These are phyloP conservation scores for Bradynema listronoti DNA, from an alignment of 1,140 invertebrate species.

Conservation along the genomic window DNA sequence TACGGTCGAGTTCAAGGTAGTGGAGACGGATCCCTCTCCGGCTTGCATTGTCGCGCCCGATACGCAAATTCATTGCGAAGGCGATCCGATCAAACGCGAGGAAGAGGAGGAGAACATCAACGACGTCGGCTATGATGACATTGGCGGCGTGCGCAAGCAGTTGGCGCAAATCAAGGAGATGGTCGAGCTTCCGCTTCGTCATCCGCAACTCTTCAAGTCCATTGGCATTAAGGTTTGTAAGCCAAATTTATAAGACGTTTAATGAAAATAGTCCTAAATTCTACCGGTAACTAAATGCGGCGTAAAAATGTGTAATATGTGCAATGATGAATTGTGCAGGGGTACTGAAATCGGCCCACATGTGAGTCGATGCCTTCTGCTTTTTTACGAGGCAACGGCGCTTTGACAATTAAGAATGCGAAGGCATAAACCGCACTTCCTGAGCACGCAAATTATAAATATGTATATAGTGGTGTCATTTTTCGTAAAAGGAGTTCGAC, in stretches of 20 bases:
- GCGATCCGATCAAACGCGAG: conserved; percentile 95
- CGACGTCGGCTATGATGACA: conserved; percentile 97
- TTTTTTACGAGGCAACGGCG: neutral
- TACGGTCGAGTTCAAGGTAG: conserved; percentile 97
- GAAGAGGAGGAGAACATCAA: conserved; percentile 96
- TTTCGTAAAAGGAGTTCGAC: too few species aligned
- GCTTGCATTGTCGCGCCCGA: conserved; percentile 98
- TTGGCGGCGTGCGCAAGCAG: conserved; percentile 96
- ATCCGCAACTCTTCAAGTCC: conserved; percentile 91
- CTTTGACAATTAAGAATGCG: neutral
- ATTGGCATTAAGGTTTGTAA: conserved; percentile 65
- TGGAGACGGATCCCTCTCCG: conserved; percentile 92
- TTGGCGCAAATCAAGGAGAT: conserved; percentile 99
- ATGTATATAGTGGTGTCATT: too few species aligned
- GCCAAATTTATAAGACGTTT: conserved; percentile 1
- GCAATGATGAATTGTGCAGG: conserved; percentile 35
- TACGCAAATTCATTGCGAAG: conserved; percentile 97
- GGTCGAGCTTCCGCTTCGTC: conserved; percentile 94
- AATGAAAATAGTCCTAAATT: too few species aligned
- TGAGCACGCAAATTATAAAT: too few species aligned
- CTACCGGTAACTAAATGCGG: too few species aligned
- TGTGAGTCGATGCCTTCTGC: conserved; percentile 22
- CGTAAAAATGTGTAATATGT: neutral
- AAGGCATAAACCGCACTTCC: conserved; percentile 25
- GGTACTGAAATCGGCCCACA: conserved; percentile 30